phyloP scores from a whole-genome alignment of 1,140 invertebrate genomes.

The Panagrolaimus sp. region DNA sequence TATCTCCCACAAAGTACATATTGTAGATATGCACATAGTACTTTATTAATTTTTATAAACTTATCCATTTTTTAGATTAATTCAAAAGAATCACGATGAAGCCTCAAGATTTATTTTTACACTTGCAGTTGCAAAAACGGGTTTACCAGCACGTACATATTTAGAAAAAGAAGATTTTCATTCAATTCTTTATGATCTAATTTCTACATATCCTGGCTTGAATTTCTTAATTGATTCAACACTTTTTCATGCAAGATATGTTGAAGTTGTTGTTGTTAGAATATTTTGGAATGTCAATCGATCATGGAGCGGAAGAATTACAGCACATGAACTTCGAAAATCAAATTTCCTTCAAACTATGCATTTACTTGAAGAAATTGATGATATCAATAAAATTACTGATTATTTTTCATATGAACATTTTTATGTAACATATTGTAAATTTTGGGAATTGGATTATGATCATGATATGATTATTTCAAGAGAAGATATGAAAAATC shows the following conservation, averaged over 20 bases:
- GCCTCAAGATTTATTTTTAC: conserved; percentile 83
- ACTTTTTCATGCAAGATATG: conserved; percentile 94
- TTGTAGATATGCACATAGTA: too few species aligned
- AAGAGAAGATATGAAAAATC: conserved; percentile 79
- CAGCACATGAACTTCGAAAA: conserved; percentile 77
- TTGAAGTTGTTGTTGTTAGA: conserved; percentile 70
- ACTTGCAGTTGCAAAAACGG: conserved; percentile 59
- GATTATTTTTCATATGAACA: conserved; percentile 98
- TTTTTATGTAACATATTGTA: conserved; percentile 99
- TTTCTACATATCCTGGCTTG: conserved; percentile 96
- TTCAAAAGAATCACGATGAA: conserved; percentile 68
- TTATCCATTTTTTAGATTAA: too few species aligned
- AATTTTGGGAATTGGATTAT: conserved; percentile 98
- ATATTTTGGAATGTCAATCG: conserved; percentile 97
- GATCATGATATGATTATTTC: conserved; percentile 74
- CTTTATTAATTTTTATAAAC: too few species aligned
- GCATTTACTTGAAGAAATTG: conserved; percentile 69
- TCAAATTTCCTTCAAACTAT: conserved; percentile 73
- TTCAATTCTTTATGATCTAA: conserved; percentile 81
- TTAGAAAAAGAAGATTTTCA: conserved; percentile 73
- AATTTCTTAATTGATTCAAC: conserved; percentile 91
- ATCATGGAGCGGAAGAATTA: conserved; percentile 90
- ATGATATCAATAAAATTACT: conserved; percentile 89
- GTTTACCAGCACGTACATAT: conserved; percentile 58
- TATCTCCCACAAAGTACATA: too few species aligned